Conservation (phyloP, 2,888 invertebrate genomes). For the Rhogogaster chlorosoma region DNA sequence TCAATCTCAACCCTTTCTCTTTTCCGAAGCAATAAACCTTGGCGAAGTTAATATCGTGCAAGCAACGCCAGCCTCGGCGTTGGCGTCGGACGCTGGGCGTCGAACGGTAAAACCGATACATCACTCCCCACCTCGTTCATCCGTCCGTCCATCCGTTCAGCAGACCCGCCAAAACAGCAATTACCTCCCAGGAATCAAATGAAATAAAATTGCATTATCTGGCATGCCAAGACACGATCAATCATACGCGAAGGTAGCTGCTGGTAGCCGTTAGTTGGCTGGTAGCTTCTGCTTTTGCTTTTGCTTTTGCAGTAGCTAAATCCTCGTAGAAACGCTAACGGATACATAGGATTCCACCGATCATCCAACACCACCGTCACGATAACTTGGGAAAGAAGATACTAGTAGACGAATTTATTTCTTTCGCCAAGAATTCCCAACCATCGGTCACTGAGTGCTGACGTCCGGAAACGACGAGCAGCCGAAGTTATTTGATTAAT, state of each 20-base stretch:
- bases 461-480: slow-evolving; percentile 58
- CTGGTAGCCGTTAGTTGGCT: slow-evolving; percentile 29
- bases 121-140: slow-evolving; percentile 62
- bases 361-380: slow-evolving; percentile 28
- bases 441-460: slow-evolving; percentile 63
- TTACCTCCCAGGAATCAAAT: slow-evolving; percentile 76
- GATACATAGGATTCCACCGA: slow-evolving; percentile 45
- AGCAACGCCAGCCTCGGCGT: slow-evolving; percentile 34
- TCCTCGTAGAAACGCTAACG: slow-evolving; percentile 29
- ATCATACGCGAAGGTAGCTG: slow-evolving; percentile 68
- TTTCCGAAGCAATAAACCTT: slow-evolving; percentile 61
- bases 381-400: slow-evolving; percentile 37
- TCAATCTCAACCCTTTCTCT: slow-evolving; percentile 51
- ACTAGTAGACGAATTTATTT: slow-evolving; percentile 59
- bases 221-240: slow-evolving; percentile 76
- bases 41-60: slow-evolving; percentile 63
- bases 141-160: slow-evolving; percentile 67
- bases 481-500: slow-evolving; percentile 61
- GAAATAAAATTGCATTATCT: slow-evolving; percentile 78
- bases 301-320: slow-evolving; percentile 26
- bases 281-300: slow-evolving; percentile 38
- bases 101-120: slow-evolving; percentile 73
- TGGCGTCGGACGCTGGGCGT: slow-evolving; percentile 51
- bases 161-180: slow-evolving; percentile 76
- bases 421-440: slow-evolving; percentile 54